Conservation (phyloP, 2,113 vertebrate species). For the Spea multiplicata region DNA sequence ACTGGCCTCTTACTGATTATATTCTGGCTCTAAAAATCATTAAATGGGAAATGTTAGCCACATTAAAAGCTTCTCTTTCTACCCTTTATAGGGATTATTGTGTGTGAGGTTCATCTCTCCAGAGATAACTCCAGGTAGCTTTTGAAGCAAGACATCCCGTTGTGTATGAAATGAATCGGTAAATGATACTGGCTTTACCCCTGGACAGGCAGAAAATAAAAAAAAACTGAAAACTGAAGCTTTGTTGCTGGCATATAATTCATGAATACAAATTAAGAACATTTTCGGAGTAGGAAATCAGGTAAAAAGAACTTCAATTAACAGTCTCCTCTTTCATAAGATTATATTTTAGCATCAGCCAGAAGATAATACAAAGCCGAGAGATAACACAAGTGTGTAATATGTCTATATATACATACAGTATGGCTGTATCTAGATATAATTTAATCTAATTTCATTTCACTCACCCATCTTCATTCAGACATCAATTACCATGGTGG, state of each 20-base stretch:
- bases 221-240: conserved; percentile 51
- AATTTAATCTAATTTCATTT: not conserved
- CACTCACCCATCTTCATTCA: not conserved
- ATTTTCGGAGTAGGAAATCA: conserved; percentile 59
- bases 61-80: not conserved
- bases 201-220: conserved; percentile 42
- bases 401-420: too few species aligned
- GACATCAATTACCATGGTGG: not conserved
- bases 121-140: conserved; percentile 60
- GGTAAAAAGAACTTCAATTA: conserved; percentile 59
- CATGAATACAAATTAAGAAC: conserved; percentile 60
- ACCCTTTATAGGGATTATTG: conserved; percentile 50
- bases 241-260: conserved; percentile 45
- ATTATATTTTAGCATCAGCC: not conserved
- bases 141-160: conserved; percentile 58
- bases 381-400: not conserved
- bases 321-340: conserved; percentile 45
- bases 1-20: too few species aligned
- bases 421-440: not conserved
- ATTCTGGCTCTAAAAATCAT: not conserved
- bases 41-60: not conserved
- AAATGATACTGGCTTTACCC: conserved; percentile 53
- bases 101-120: conserved; percentile 48
- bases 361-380: too few species aligned
- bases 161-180: conserved; percentile 67